Base-by-base conservation (phyloP, 2,888 invertebrate genomes). In the Panorpa germanica region DNA sequence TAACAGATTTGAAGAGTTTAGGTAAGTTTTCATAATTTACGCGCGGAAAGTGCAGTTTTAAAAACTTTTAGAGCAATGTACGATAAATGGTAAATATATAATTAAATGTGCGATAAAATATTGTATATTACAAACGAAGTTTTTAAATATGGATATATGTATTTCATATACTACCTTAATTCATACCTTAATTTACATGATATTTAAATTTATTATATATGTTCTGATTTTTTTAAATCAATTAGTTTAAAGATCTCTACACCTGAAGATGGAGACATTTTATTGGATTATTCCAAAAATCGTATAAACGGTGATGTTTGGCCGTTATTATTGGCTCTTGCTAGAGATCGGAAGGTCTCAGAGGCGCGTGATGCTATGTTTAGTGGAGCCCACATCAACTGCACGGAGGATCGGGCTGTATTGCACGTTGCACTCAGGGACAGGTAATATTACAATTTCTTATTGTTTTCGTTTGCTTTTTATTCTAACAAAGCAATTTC, bases 271-370 rank as follows among this genome's bases (percentile, higher is more conserved):
- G 95, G 95, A 5, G 76, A 83, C 15, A 75, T 96, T 43, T 63
- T 98, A 21, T 50, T 98, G 43, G 98, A 99, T 57, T 98, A 78
- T 56, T 96, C 96, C 9, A 98, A 98, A 59, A 98, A 98, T 56
- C 69, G 88, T 25, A 63, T 98, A 35, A 74, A 85, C 44, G 69
- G 73, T 12, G 72, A 80, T 35, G 69, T 73, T 5, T 61, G 90
- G 49, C 50, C 62, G 7, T 52, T 81, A 11, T 67, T 98, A 2
- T 54, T 95, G 38, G 65, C 81, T 37, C 55, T 98, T 60, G 91
- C 90, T 33, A 65, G 64, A 43, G 71, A 70, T 24, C 65, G 95
- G 9, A 72, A 80, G 42, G 74, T 99, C 18, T 81, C 80, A 46
- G 63, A 72, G 42, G 81, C 85, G 16, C 67, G 95, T 38, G 72